Base-by-base conservation (phyloP, 2,797 vertebrate genomes). In the Brachymystax lenok region DNA sequence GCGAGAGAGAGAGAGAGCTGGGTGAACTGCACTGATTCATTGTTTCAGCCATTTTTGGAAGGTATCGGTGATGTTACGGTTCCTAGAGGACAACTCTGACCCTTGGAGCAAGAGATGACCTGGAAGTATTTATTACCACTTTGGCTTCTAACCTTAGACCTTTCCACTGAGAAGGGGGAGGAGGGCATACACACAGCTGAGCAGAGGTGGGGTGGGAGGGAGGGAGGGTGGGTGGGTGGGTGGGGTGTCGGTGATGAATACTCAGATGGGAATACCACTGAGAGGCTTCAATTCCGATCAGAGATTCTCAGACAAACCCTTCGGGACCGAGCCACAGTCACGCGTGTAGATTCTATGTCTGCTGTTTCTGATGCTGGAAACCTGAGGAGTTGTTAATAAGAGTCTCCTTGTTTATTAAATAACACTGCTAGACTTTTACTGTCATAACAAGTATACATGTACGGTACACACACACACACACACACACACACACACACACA, bases 361-460 rank as follows among this genome's bases (percentile, higher is more conserved):
- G 40, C 10, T 46, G 40, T 46, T 10, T 46, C 10, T 46, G 40
- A 46, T 46, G 40, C 40, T 46, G 40, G 40, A 46, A 46, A 46
- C 40, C 40, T 46, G 40, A 46, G 40, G 86, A 79, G 77, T 83
- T 78, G 63, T 16, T 69, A 56, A 87, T 74, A 10, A 67, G 75
- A 81, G 77, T 86, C 84, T 87, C 86, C 79, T 82, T 86, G 74
- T 88, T 84, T 89, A 91, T 90, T 88, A 87, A 87, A 84, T 90
- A 90, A 84, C 83, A 77, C 82, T 83, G 83, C 83, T 59, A 88
- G 89, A 91, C 89, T 88, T 85, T 76, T 77, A 59, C 70, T 5
- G 61, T 72, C 28, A 67, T 19, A 35, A 40, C 67, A 46, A 46
- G 40, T 13, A 46, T 46, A 46, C 40, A 46, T 46, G 40, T 46